Conservation (phyloP, 2,888 invertebrate genomes). For the Pseudanteris insignis region DNA sequence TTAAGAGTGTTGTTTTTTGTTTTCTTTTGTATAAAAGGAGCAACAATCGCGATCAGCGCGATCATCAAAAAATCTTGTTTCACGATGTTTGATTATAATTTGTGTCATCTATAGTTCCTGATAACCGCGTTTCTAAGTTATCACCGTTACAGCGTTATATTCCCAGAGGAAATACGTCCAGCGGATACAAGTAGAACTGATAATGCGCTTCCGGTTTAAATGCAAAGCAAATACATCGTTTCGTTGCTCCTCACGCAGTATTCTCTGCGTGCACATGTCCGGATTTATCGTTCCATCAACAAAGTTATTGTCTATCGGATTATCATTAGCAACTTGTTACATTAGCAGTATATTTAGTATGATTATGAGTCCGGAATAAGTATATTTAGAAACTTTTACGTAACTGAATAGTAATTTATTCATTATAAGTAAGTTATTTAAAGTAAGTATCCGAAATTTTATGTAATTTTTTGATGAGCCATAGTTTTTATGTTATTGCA, state of each 20-base stretch:
- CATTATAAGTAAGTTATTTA: no score
- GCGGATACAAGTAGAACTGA: conserved; percentile 50
- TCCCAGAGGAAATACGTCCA: conserved; percentile 53
- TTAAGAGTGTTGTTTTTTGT: no score
- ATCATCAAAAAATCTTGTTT: conserved; percentile 4
- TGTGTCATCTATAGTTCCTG: conserved; percentile 32
- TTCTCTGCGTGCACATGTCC: conserved; percentile 24
- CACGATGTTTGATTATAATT: conserved; percentile 36
- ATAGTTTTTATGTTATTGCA: no score
- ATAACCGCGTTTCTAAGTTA: conserved; percentile 48
- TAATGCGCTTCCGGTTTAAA: conserved; percentile 54
- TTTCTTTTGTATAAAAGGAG: no score
- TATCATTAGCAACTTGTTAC: conserved; percentile 52
- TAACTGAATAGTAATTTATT: no score
- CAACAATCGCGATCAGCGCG: conserved; percentile 4
- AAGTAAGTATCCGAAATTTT: no score
- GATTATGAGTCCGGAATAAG: no score
- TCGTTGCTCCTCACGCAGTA: conserved; percentile 28
- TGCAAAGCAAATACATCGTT: conserved; percentile 46
- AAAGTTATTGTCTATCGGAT: conserved; percentile 51
- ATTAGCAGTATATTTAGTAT: conserved; percentile 37
- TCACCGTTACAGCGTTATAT: conserved; percentile 51
- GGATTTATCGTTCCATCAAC: conserved; percentile 50
- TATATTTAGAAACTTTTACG: no score
- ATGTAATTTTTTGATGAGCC: no score